These are phyloP conservation scores for Chelonia mydas DNA, from an alignment of 2,797 vertebrate species.

Conservation along the genomic window DNA sequence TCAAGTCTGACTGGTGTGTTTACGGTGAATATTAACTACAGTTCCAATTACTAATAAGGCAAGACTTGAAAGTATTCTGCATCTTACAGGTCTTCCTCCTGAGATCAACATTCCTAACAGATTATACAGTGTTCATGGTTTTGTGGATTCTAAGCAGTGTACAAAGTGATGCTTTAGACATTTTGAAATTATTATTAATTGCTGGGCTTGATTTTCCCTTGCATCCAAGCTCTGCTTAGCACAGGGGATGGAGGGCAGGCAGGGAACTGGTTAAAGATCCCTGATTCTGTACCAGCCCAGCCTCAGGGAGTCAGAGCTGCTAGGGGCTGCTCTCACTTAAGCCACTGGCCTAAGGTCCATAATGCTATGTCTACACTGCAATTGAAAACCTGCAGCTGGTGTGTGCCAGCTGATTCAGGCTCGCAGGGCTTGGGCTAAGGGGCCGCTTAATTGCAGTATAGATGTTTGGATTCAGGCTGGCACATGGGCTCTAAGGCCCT, in stretches of 20 bases:
- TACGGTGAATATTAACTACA: slow-evolving; percentile 76
- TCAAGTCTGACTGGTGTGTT: slow-evolving; percentile 71
- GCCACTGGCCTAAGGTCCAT: rapidly evolving
- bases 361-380: not conserved
- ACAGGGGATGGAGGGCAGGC: rapidly evolving
- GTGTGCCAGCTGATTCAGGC: not conserved
- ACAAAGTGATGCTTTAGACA: not conserved
- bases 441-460: not conserved
- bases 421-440: not conserved
- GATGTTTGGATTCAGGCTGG: not conserved
- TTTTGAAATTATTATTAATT: not conserved
- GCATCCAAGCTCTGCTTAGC: not conserved
- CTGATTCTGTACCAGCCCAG: rapidly evolving
- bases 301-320: rapidly evolving
- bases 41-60: slow-evolving; percentile 53
- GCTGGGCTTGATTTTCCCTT: not conserved
- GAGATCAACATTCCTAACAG: slow-evolving; percentile 10
- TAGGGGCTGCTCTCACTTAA: rapidly evolving
- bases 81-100: slow-evolving; percentile 44
- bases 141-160: not conserved
- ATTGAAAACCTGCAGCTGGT: not conserved
- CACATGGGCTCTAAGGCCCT: not conserved
- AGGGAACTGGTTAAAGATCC: not conserved
- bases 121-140: not conserved
- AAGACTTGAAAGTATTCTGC: slow-evolving; percentile 41